Base-by-base conservation (phyloP, 2,113 vertebrate genomes). In the Lasiurus borealis region DNA sequence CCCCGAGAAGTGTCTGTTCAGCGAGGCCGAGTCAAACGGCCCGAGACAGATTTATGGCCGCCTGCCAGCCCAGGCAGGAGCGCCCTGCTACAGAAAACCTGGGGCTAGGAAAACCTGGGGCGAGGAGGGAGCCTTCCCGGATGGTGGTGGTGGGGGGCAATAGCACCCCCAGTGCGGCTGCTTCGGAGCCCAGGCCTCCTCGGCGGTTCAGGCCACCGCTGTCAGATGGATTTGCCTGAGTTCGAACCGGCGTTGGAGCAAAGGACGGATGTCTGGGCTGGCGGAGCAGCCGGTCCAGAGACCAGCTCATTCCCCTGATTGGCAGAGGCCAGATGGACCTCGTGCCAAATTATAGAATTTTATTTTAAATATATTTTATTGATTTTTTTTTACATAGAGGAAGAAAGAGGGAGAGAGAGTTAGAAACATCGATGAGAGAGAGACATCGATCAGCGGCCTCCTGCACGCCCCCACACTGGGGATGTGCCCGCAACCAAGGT, bases 21-120 rank as follows among this genome's bases (percentile, higher is more conserved):
- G 93, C 82, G 88, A 95, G 92, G 96, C 73, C 0, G 52, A 81
- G 82, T 69, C 95, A 92, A 97, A 95, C 95, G 96, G 96, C 34
- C 93, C 5, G 50, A 95, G 96, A 96, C 97, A 94, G 93, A 94
- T 94, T 78, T 77, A 62, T 95, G 97, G 96, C 95, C n/a, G 5
- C 75, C 48, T 80, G 94, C 96, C 94, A 96, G 93, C 82, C 85
- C 64, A 6, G 0, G 46, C 10, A 10, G 85, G 82, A 77, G 5
- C 80, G 69, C 75, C 14, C 64, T n/a, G n/a, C n/a, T n/a, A 66
- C 73, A 59, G 86, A 50, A 12, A n/a, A n/a, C 64, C 16, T 18
- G 34, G 0, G 23, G 18, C 44, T 34, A 0, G 0, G 57, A 71
- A 62, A 83, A 71, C 72, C 77, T 2, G 23, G 31, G 19, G 19